Evolutionary conservation across 2,888 invertebrate genomes (phyloP), one percentile per base, ranked within the genome.

Genomic region (Chrysolina haemoptera): DNA sequence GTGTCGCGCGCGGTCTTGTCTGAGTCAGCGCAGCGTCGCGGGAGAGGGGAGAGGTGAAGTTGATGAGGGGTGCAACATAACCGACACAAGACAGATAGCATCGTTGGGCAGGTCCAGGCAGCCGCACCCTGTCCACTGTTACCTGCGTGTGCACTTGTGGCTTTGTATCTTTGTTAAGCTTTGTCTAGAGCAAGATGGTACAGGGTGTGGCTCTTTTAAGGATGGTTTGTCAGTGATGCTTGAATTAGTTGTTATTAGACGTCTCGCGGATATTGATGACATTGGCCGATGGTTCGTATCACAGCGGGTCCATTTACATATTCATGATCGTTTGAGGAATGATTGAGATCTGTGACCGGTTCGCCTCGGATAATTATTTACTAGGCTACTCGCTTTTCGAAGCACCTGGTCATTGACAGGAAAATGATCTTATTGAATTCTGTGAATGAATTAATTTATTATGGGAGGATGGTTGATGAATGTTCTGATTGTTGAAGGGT

Each of bases 121-220:
- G 75, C 78, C 78, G 75, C 78, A 76, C 78, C 78, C 78, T 78
- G 74, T 76, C 76, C 76, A 74, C 71, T 74, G 67, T 71, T 68
- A 64, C 71, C 68, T 68, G 68, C 65, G 73, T 73, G 69, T 73
- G 72, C 68, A 72, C 72, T 68, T 72, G 72, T 72, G 72, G 68
- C 64, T 72, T 72, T 72, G 72, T 72, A 72, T 72, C 72, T 72
- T 72, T 72, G 72, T 72, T 72, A 68, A 68, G 68, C 68, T 69
- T 73, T 73, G 73, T 73, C 59, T 59, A 59, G 59, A 59, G 27
- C 59, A 14, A 8, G 59, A 59, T 27, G 73, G 35, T 73, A 69
- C 73, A 69, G 73, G 73, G 73, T 68, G 73, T 68, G 73, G 73
- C 59, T 53, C 70, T 70, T 59, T 59, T 69, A 63, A 72, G 68